Percentiles rank a stretch among this genome's conserved stretches.
Conservation (phyloP, 2,113 vertebrate genomes). For the Nesoenas mayeri region DNA sequence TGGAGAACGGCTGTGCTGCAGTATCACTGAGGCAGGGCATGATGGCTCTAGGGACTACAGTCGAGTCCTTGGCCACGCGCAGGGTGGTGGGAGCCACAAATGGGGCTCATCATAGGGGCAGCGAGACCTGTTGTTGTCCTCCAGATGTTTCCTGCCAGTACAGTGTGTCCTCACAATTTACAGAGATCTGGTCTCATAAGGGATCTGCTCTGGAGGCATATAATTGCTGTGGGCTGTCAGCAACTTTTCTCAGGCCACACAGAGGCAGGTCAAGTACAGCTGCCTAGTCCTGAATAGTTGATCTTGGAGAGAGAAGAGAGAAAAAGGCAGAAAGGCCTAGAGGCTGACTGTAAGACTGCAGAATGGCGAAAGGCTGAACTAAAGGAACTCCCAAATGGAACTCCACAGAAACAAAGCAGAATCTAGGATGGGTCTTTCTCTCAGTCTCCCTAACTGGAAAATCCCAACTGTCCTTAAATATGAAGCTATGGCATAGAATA, state of each 20-base stretch:
- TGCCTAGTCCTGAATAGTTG: neutral
- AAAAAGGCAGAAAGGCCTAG: no score
- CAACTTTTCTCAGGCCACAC: neutral
- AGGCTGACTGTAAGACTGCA: no score
- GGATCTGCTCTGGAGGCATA: neutral
- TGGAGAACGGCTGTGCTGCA: accelerated
- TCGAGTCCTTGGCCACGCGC: neutral
- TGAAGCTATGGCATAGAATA: no score
- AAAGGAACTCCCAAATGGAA: no score
- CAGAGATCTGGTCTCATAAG: neutral
- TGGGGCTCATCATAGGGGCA: neutral
- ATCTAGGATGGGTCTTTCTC: no score
- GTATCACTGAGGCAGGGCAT: neutral
- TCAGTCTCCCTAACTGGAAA: no score
- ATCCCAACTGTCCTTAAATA: no score
- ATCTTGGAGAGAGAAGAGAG: no score
- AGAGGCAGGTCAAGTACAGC: neutral
- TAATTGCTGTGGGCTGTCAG: neutral
- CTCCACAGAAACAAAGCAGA: no score
- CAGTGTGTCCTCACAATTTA: neutral
- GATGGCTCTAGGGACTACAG: neutral
- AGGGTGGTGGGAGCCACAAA: neutral
- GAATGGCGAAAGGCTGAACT: no score
- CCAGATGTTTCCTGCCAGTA: neutral
- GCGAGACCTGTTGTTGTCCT: neutral